A percentile compares a stretch with the other conserved stretches of the same genome.
Conservation (phyloP, 2,888 invertebrate species). For the Tribolium freemani region DNA sequence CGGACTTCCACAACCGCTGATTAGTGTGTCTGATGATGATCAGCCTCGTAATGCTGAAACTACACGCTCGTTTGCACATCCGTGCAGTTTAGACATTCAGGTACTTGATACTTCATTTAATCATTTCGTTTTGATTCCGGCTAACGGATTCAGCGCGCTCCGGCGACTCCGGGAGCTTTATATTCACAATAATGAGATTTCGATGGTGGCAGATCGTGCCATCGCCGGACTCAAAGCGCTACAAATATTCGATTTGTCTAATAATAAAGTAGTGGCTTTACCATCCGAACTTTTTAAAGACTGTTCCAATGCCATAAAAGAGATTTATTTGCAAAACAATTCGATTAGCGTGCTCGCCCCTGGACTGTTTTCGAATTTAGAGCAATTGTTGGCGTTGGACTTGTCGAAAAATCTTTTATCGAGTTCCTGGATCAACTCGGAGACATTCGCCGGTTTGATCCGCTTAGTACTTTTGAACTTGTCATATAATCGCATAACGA, state of each 20-base stretch:
- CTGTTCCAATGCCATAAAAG: slow-evolving; percentile 83
- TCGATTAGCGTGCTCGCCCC: slow-evolving; percentile 89
- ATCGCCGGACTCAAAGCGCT: slow-evolving; percentile 85
- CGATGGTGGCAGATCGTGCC: slow-evolving; percentile 88
- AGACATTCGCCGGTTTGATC: slow-evolving; percentile 89
- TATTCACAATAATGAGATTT: slow-evolving; percentile 90
- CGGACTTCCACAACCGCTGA: slow-evolving; percentile 74
- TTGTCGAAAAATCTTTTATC: slow-evolving; percentile 89
- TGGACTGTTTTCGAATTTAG: slow-evolving; percentile 87
- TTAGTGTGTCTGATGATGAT: slow-evolving; percentile 74
- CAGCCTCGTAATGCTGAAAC: slow-evolving; percentile 65
- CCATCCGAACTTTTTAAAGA: slow-evolving; percentile 89
- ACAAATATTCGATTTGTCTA: slow-evolving; percentile 89
- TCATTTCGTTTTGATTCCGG: slow-evolving; percentile 86
- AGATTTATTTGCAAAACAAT: slow-evolving; percentile 92
- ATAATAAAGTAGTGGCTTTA: slow-evolving; percentile 90
- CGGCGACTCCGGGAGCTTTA: slow-evolving; percentile 84
- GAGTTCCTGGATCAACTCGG: slow-evolving; percentile 87
- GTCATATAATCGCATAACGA: slow-evolving; percentile 86
- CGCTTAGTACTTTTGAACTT: slow-evolving; percentile 89
- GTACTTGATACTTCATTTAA: slow-evolving; percentile 87
- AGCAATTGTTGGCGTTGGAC: slow-evolving; percentile 85
- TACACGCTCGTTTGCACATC: slow-evolving; percentile 62
- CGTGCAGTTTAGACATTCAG: slow-evolving; percentile 86
- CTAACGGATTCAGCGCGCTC: slow-evolving; percentile 85